Base-by-base conservation (phyloP, 2,888 invertebrate genomes). In the Latrodectus elegans region DNA sequence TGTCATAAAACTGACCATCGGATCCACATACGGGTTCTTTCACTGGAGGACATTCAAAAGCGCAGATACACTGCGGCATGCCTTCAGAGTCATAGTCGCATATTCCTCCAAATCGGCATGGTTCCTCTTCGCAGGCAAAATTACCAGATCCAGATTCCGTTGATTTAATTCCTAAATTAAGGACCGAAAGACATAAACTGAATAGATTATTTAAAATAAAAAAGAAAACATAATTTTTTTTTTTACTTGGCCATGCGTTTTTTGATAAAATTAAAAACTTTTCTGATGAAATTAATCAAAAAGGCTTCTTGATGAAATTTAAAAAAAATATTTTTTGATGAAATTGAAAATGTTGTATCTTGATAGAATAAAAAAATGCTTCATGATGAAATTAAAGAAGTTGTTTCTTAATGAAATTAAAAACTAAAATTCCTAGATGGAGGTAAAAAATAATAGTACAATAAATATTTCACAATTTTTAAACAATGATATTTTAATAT, bases 1-100 rank as follows among this genome's bases (percentile, higher is more conserved):
- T 96, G 11, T 95, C 94, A 92, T 97, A 97, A 84, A 95, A 95
- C 90, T 95, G 94, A 90, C 96, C 94, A 93, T 97, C 97, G 78
- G 96, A 96, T 11, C 96, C 97, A 92, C 97, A 97, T 76, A 97
- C 96, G 0, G 95, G 95, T 88, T 94, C 94, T 51, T 71, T 60
- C 14, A 88, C 60, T 1, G 84, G 49, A 1, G 87, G 84, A 26
- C 89, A 89, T 17, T 88, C 86, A 55, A 89, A 89, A 4, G 87
- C 94, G 92, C 96, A 96, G 90, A 95, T 94, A 92, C 96, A 96
- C 76, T 95, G 94, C 1, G 96, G 96, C 91, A 95, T 95, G 78
- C 95, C 95, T 9, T 94, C 94, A 2, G 89, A 88, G 55, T 95
- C 96, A 80, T 95, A 93, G 91, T 96, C 96, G 90, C 93, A 93